These are phyloP conservation scores for Ceratotherium simum DNA, from an alignment of 2,113 vertebrate genomes.

Conservation along the genomic window DNA sequence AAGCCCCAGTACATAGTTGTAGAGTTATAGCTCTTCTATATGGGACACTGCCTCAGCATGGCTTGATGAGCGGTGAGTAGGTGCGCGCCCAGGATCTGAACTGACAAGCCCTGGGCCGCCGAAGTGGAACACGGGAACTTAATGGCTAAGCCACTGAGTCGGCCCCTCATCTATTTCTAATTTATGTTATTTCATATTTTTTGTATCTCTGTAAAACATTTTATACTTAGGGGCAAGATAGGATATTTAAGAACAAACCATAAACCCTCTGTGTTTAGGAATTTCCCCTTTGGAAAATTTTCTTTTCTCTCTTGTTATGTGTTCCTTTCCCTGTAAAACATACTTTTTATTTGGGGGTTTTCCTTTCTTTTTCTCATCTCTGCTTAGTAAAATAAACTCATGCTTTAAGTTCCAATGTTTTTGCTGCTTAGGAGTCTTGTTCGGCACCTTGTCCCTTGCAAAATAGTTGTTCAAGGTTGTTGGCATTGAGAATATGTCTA, in stretches of 20 bases:
- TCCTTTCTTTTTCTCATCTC: neutral
- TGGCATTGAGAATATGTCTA: neutral
- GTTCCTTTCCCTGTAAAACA: neutral
- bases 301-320: neutral
- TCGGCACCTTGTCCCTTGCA: neutral
- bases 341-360: neutral
- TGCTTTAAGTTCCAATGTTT: neutral
- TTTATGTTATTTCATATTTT: conserved; percentile 22
- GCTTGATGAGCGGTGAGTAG: too few species aligned
- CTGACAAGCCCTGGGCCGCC: too few species aligned
- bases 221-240: neutral
- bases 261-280: neutral
- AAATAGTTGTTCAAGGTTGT: neutral
- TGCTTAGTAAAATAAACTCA: neutral
- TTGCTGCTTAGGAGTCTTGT: neutral
- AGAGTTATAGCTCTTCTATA: too few species aligned
- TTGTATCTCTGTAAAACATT: neutral
- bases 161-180: neutral
- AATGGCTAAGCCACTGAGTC: too few species aligned
- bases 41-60: too few species aligned
- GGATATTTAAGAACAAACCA: neutral
- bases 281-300: neutral
- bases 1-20: too few species aligned
- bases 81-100: too few species aligned
- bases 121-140: too few species aligned